Base-by-base conservation (phyloP, 2,113 vertebrate species). In the Catharus bicknelli region DNA sequence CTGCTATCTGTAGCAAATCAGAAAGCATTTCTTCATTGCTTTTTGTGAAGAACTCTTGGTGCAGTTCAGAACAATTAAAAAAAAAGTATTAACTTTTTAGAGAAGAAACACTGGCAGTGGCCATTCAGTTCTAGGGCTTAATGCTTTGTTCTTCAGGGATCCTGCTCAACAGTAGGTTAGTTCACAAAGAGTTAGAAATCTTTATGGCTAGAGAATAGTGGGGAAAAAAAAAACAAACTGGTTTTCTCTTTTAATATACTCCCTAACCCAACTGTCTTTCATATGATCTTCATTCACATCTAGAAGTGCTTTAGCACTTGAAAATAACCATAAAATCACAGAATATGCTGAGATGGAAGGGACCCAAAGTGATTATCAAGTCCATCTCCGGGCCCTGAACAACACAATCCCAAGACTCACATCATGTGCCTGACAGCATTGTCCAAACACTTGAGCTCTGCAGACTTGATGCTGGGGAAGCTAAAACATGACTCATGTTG, bases 1-100 rank as follows among this genome's bases (percentile, higher is more conserved):
- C 94, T 96, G 95, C 76, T 96, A 89, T 95, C 76, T 88, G 77
- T 55, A 88, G 32, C 23, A 96, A 94, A 89, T 96, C 75, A 61
- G 81, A 93, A 93, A 83, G 18, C 18, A 77, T 85, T 85, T 93
- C 36, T 90, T 42, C 15, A 22, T 59, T 86, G 34, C 10, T 80
- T 95, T 93, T 82, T 53, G 10, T 64, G 27, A 45, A 78, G 13
- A 27, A 57, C 36, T 80, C 9, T 43, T 1, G 3, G 26, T 54
- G 51, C 19, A 34, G 15, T 36, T 74, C 18, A 14, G 30, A 94
- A 48, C 15, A 50, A 9, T 83, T 81, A 2, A 51, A 63, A 51
- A 51, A 51, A 66, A 59, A 78, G 12, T 25, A 27, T 51, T 73
- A 76, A 14, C 9, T 66, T 47, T 15, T 87, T 57, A 73, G 20